Base-by-base conservation (phyloP, 2,888 invertebrate genomes). In the Orthosia gracilis region DNA sequence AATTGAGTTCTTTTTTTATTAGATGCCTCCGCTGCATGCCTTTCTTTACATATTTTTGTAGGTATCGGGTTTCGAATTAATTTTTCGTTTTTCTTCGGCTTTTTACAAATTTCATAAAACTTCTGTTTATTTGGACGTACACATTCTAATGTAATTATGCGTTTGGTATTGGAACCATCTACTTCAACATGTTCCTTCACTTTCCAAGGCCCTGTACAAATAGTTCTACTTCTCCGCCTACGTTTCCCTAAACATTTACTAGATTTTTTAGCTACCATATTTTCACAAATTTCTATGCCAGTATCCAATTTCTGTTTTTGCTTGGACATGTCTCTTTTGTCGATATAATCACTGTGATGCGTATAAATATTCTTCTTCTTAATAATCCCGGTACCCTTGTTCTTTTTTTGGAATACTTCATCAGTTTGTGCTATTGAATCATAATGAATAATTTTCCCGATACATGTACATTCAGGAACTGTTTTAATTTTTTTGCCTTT, bases 381-480 rank as follows among this genome's bases (percentile, higher is more conserved):
- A 13, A 58, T 12, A 50, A 47, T 18, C 4, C 49, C 62, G 4
- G 55, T 66, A 21, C 23, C 15, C 45, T 64, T 59, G 67, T 73
- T 69, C 5, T 31, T 63, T 47, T 55, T 67, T 52, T 49, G 57
- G 15, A 12, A 17, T 18, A 3, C 4, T 45, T 13, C 11, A 11
- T 82, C 69, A 15, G 83, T 81, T 67, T 81, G 80, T 67, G 23
- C 59, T 45, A 54, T 54, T 49, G 63, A 67, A 23, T 81, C 63
- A 17, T 4, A 52, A 23, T 49, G 73, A 47, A 78, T 63, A 17
- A 73, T n/a, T 83, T 83, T 80, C 18, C 80, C 83, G 40, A 76
- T 15, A 65, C 49, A 69, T 18, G 1, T 0, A 75, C 23, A 59
- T n/a, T 15, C 5, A 13, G 15, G 0, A n/a, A 2, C 23, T 17